These are phyloP conservation scores for Oxycera nigricornis DNA, from an alignment of 2,888 invertebrate species.

Conservation along the genomic window DNA sequence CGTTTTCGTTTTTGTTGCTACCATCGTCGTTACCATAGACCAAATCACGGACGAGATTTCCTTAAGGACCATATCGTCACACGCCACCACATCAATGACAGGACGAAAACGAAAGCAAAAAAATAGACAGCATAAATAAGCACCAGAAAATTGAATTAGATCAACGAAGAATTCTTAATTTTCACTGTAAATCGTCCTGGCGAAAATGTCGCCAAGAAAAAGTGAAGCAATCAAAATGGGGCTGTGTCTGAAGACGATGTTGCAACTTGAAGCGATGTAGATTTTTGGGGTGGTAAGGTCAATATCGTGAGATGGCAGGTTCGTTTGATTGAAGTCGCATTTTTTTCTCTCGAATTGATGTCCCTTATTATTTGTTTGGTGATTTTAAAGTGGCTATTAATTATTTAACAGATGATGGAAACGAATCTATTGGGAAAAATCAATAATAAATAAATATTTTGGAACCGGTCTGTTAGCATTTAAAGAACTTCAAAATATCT, in stretches of 20 bases:
- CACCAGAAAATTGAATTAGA: constrained; percentile 48
- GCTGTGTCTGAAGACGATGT: neutral
- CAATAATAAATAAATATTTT: neutral
- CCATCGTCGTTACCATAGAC: constrained; percentile 12
- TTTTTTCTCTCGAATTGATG: neutral
- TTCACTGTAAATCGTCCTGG: constrained; percentile 47
- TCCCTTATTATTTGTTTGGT: constrained; percentile 18
- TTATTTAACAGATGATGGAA: neutral
- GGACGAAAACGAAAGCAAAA: neutral
- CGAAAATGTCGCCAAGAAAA: constrained; percentile 31
- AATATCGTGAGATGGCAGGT: neutral
- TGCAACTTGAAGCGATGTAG: too few species aligned
- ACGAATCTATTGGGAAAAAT: neutral
- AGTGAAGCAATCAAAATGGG: constrained; percentile 46
- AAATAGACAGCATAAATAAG: constrained; percentile 44
- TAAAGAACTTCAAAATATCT: neutral
- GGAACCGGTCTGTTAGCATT: neutral
- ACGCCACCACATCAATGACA: neutral
- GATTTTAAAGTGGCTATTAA: constrained; percentile 13
- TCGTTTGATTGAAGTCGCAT: neutral
- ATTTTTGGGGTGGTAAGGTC: neutral
- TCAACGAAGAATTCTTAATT: constrained; percentile 48
- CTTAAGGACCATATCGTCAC: constrained; percentile 18
- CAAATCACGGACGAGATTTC: constrained; percentile 5
- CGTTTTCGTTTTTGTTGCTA: neutral